These are phyloP conservation scores for Poecile montanus DNA, from an alignment of 2,797 vertebrate species.

Conservation along the genomic window DNA sequence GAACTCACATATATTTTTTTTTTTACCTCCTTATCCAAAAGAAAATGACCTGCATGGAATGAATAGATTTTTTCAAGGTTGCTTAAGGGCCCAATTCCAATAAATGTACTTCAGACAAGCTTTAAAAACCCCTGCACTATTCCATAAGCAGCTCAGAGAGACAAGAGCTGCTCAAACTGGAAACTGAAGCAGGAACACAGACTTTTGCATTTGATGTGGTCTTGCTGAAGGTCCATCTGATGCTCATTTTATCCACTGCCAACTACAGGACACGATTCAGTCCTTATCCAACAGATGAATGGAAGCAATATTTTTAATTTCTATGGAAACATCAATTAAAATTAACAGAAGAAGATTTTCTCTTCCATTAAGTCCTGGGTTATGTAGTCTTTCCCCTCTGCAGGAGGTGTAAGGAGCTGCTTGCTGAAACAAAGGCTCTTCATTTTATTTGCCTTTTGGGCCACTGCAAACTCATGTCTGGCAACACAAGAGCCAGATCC, in stretches of 20 bases:
- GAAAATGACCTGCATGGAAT: background rate
- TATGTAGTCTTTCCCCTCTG: background rate
- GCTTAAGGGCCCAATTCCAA: background rate
- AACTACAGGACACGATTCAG: background rate
- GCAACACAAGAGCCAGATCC: background rate
- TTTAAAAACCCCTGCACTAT: background rate
- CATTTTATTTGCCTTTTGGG: background rate
- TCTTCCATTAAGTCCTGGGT: background rate
- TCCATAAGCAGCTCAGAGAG: background rate
- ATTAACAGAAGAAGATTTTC: background rate
- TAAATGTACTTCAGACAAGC: background rate
- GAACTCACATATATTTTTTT: background rate
- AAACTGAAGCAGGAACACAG: fast-evolving
- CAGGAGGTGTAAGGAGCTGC: background rate
- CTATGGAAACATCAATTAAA: background rate
- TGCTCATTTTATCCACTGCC: background rate
- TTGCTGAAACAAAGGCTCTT: background rate
- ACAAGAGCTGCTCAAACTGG: background rate
- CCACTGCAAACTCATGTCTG: background rate
- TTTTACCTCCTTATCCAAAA: conserved; percentile 10
- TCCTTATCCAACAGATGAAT: background rate
- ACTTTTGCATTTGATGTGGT: background rate
- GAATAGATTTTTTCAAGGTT: conserved; percentile 8
- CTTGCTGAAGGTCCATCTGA: background rate
- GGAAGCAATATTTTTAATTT: background rate